phyloP scores from a whole-genome alignment of 2,113 vertebrate genomes.

The Silurus meridionalis region DNA sequence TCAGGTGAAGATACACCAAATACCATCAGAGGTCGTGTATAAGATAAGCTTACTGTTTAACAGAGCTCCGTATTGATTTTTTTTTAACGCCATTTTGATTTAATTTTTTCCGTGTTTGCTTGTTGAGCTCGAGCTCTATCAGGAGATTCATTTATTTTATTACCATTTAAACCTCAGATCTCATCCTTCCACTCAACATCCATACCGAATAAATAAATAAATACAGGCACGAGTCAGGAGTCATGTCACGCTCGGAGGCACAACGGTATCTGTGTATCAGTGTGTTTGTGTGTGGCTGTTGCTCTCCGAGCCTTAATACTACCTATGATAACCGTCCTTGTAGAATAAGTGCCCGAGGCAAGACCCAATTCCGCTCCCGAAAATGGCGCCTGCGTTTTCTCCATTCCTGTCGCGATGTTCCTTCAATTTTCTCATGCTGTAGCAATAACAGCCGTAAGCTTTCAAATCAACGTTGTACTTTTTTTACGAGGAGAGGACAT shows the following conservation, averaged over 20 bases:
- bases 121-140: neutral
- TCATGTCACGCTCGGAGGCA: neutral
- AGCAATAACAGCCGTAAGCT: conserved; percentile 21
- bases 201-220: neutral
- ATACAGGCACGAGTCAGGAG: neutral
- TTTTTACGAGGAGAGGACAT: neutral
- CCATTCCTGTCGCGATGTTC: conserved; percentile 15
- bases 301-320: neutral
- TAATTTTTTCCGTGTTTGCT: neutral
- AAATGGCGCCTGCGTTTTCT: conserved; percentile 37
- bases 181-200: neutral
- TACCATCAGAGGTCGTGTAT: neutral
- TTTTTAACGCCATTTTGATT: neutral
- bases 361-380: conserved; percentile 31
- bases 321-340: conserved; percentile 36
- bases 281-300: neutral
- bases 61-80: neutral
- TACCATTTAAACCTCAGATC: neutral
- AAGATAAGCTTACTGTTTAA: neutral
- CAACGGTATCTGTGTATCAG: neutral
- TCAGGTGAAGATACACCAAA: neutral
- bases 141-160: neutral
- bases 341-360: conserved; percentile 40
- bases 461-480: conserved; percentile 9
- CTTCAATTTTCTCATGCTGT: conserved; percentile 37